phyloP scores from a whole-genome alignment of 2,797 vertebrate genomes.

The Varecia variegata region DNA sequence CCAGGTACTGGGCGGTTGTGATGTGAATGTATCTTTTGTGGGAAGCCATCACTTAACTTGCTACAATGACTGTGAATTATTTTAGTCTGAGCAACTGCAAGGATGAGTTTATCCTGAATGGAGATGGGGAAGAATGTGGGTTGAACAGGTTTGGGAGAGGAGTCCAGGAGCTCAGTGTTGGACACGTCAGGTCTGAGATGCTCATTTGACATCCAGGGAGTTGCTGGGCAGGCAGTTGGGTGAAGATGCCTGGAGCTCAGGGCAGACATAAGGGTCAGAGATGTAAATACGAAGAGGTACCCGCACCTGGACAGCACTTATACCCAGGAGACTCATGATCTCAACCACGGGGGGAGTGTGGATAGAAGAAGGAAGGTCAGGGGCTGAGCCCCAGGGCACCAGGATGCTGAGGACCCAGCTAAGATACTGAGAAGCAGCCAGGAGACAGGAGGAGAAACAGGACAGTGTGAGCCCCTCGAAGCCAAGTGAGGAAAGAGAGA shows the following conservation, averaged over 20 bases:
- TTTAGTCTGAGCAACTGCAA: neutral
- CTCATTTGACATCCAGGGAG: neutral
- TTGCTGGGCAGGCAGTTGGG: neutral
- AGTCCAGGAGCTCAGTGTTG: neutral
- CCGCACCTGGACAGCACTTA: neutral
- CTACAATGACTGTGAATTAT: neutral
- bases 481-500: no score
- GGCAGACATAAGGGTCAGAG: fast-evolving
- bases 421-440: neutral
- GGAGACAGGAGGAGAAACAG: neutral
- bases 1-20: no score
- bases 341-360: neutral
- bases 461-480: neutral
- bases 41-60: neutral
- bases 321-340: neutral
- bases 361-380: neutral
- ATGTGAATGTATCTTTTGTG: fast-evolving
- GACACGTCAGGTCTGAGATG: fast-evolving
- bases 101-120: neutral
- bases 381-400: neutral
- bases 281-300: neutral
- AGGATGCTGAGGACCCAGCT: neutral
- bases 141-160: neutral
- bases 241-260: neutral
- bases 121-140: neutral